Evolutionary conservation across 2,113 vertebrate species (phyloP), one percentile per base, ranked within the genome.

Genomic region (Oreochromis niloticus): DNA sequence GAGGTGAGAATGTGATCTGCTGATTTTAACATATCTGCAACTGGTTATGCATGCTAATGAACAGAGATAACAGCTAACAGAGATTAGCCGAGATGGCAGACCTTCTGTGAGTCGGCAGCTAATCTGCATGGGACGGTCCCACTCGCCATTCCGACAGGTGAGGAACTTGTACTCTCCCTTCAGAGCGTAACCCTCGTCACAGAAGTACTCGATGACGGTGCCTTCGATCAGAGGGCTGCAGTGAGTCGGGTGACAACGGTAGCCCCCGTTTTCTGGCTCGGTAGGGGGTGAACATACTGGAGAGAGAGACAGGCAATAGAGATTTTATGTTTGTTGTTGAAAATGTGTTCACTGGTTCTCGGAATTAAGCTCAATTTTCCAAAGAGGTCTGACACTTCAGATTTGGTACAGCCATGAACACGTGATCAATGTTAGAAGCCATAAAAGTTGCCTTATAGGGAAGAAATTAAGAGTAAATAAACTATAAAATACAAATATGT

Each of bases 191-290:
- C 98, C 99, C 96, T 99, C 98, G 0, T 97, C 97, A 4, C 98
- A 99, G 32, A 98, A 97, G 92, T 99, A 99, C 92, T 99, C 99
- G 11, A 99, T 99, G 93, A 99, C 98, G 0, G 98, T 99, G 90
- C 97, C 97, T 4, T 97, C 96, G 80, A 94, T 97, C 94, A 99
- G 95, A 84, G 94, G 95, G 92, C 96, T 97, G 95, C 99, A 99
- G 75, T 97, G 97, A 1, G 97, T 96, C 1, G 98, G 98, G 95
- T 99, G 98, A 87, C 99, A 99, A 87, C 97, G 96, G 89, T 99
- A 99, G 90, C 98, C 98, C 54, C 99, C 99, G 91, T 99, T 99
- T 94, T 99, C 98, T 30, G 98, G 98, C 86, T 97, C 96, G 1
- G 97, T 98, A 7, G 99, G 99, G 48, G 97, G 97, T 30, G 96